Evolutionary conservation across 2,888 invertebrate species (phyloP), one percentile per base, ranked within the genome.

Genomic region (Cataglyphis rosenhaueri): DNA sequence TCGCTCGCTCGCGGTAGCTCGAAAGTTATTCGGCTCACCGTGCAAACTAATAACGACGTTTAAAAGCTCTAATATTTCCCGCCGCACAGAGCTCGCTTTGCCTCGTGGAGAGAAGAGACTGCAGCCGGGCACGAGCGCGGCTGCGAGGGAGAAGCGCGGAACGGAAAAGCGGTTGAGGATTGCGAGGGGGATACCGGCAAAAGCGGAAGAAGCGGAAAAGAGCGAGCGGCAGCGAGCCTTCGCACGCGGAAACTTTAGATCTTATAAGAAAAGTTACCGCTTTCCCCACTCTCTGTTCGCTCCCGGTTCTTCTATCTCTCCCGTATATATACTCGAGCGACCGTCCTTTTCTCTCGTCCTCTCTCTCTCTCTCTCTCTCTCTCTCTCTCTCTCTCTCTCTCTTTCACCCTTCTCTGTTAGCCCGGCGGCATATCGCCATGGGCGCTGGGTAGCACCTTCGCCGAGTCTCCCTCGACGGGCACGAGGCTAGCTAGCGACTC

Each of bases 221-320:
- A 48, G 70, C 76, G 75, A 38, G 62, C 65, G 21, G 35, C 35
- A 71, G 70, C 55, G 89, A 87, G 86, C 91, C 91, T 92, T 91
- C 91, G 91, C 91, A 91, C 92, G 91, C 91, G 91, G 89, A 93
- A 93, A 93, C 91, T 93, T 92, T 92, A 91, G 91, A 91, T 93
- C 93, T 93, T 91, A 93, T 93, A 93, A 93, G 92, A 93, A 93
- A 94, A 94, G 93, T 93, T 93, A 93, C 90, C 89, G 90, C 88
- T 90, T 87, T 88, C 87, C 86, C 78, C 52, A 6, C 55, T 18
- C 52, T 4, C 38, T 12, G 41, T 55, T 25, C 88, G 85, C 88
- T 87, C 88, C 87, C 87, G 82, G 84, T 90, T 91, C 91, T 91
- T 90, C 91, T 88, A 87, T 86, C 91, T 89, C 82, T 89, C 82